phyloP scores from a whole-genome alignment of 1,140 invertebrate species.

The Aethina tumida region DNA sequence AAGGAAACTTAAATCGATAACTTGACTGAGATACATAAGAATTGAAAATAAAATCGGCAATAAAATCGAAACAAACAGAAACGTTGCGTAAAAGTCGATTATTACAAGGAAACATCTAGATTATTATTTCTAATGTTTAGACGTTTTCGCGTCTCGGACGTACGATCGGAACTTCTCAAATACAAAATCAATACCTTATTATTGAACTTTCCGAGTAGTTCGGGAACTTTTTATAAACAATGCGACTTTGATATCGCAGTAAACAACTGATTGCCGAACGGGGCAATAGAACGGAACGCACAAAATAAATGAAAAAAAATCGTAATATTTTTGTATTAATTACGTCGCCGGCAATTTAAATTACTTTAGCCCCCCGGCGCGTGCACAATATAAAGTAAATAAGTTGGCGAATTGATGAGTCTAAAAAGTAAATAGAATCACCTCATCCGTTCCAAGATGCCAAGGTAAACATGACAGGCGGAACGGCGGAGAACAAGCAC shows the following conservation, averaged over 20 bases:
- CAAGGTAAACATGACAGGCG: constrained; percentile 11
- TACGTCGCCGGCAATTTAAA: not conserved
- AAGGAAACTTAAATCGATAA: too few species aligned
- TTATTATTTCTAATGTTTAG: not conserved
- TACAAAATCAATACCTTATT: constrained; percentile 32
- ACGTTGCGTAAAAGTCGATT: too few species aligned
- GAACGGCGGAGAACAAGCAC: constrained; percentile 7
- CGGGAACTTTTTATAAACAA: constrained; percentile 32
- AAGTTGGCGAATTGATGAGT: constrained; percentile 8
- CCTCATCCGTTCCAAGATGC: too few species aligned
- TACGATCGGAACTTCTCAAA: constrained; percentile 9
- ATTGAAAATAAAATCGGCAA: too few species aligned
- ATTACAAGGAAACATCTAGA: not conserved
- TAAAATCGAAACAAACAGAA: too few species aligned
- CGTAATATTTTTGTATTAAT: not conserved
- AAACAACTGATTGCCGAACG: constrained; percentile 31
- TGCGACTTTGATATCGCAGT: constrained; percentile 28
- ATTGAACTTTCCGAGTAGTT: constrained; percentile 29
- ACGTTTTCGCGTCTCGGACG: constrained; percentile 9
- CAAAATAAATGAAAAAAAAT: not conserved
- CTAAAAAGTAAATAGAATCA: constrained; percentile 13
- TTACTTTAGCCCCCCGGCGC: not conserved
- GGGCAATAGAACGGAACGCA: constrained; percentile 2
- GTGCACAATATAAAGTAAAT: not conserved
- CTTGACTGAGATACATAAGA: too few species aligned